phyloP scores from a whole-genome alignment of 2,113 vertebrate species.

The Sciurus niger region DNA sequence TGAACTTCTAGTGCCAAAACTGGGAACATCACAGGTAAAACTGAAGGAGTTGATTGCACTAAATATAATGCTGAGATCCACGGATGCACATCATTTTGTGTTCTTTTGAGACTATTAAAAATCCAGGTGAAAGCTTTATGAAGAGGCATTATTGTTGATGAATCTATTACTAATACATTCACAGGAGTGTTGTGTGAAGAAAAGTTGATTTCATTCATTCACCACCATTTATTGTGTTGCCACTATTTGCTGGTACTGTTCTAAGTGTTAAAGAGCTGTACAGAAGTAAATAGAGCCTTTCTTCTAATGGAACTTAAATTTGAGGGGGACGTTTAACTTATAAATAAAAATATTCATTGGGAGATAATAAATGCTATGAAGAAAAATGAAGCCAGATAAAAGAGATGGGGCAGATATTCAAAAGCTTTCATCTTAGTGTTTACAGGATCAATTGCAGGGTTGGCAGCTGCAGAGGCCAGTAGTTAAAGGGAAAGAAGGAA shows the following conservation, averaged over 20 bases:
- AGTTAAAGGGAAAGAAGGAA: conserved; percentile 65
- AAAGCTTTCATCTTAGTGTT: background rate
- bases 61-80: background rate
- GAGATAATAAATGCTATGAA: background rate
- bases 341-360: background rate
- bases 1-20: background rate
- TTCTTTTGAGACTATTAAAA: background rate
- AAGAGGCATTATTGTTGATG: background rate
- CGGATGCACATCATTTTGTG: background rate
- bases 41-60: background rate
- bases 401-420: background rate
- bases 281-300: background rate
- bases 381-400: background rate
- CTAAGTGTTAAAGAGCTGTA: background rate
- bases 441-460: background rate
- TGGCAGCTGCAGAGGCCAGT: conserved; percentile 55
- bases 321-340: background rate
- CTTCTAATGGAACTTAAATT: conserved; percentile 2
- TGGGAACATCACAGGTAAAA: background rate
- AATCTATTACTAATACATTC: background rate
- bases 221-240: background rate
- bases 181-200: conserved; percentile 16
- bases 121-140: background rate
- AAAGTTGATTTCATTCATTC: background rate
- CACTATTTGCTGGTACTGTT: background rate